phyloP scores from a whole-genome alignment of 1,140 invertebrate species.

The Papilio helenus region DNA sequence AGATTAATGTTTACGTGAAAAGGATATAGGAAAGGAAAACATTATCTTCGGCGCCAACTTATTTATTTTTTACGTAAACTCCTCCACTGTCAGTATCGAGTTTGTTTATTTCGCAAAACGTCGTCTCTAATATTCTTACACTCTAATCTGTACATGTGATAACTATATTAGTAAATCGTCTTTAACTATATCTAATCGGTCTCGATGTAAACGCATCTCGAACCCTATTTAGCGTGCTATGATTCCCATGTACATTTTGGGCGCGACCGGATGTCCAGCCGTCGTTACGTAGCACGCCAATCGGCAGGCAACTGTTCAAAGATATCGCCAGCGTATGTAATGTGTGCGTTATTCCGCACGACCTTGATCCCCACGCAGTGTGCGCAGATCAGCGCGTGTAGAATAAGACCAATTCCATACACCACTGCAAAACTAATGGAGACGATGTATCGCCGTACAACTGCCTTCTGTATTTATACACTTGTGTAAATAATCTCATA shows the following conservation, averaged over 20 bases:
- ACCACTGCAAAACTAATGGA: conserved; percentile 36
- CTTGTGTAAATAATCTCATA: conserved; percentile 23
- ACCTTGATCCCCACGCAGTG: conserved; percentile 79
- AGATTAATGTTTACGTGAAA: not conserved
- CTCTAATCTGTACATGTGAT: not conserved
- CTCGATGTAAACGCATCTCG: not conserved
- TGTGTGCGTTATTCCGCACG: conserved; percentile 71
- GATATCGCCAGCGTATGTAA: conserved; percentile 57
- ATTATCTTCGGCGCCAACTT: not conserved
- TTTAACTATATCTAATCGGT: not conserved
- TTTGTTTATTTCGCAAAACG: not conserved
- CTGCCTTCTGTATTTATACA: conserved; percentile 24
- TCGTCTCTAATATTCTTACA: not conserved
- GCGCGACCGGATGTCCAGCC: conserved; percentile 69
- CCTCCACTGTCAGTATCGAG: not conserved
- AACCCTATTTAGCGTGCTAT: conserved; percentile 38
- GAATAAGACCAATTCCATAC: conserved; percentile 65
- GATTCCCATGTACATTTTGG: conserved; percentile 52
- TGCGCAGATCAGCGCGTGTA: conserved; percentile 68
- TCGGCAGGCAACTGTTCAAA: conserved; percentile 67
- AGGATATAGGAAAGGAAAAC: not conserved
- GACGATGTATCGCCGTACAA: not conserved
- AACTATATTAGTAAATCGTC: not conserved
- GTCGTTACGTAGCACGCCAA: conserved; percentile 57
- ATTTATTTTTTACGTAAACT: not conserved